These are phyloP conservation scores for Torymus auratus DNA, from an alignment of 2,888 invertebrate genomes.

Conservation along the genomic window DNA sequence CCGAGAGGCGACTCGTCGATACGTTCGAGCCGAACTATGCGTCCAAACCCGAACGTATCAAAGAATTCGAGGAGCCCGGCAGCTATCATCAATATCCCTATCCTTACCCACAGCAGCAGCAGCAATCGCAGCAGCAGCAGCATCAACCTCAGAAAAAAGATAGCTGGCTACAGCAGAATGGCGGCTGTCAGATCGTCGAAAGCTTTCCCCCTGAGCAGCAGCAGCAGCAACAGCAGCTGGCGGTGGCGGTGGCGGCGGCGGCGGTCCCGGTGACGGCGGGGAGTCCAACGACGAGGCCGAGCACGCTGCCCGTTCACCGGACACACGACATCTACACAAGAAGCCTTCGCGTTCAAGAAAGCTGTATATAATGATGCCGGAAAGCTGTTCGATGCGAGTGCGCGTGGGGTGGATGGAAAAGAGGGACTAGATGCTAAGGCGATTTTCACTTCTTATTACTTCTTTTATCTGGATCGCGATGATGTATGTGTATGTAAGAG, in stretches of 20 bases:
- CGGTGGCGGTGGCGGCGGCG: background rate
- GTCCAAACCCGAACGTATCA: constrained; percentile 65
- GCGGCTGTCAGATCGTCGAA: constrained; percentile 46
- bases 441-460: constrained; percentile 11
- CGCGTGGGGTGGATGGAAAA: background rate
- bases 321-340: constrained; percentile 73
- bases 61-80: constrained; percentile 58
- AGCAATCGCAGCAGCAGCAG: constrained; percentile 53
- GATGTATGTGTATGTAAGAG: too few species aligned
- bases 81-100: too few species aligned
- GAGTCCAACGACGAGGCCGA: constrained; percentile 67
- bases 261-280: background rate
- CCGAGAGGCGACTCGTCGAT: constrained; percentile 66
- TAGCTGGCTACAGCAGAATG: constrained; percentile 70
- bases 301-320: constrained; percentile 71
- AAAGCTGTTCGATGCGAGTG: background rate
- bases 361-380: constrained; percentile 70
- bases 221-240: background rate
- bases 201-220: background rate
- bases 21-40: constrained; percentile 69
- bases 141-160: constrained; percentile 66
- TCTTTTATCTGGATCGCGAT: constrained; percentile 16
- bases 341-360: constrained; percentile 72
- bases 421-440: background rate
- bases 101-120: constrained; percentile 50